Evolutionary conservation across 2,797 vertebrate genomes (phyloP), one percentile per base, ranked within the genome.

Genomic region (Gambelia wislizenii): DNA sequence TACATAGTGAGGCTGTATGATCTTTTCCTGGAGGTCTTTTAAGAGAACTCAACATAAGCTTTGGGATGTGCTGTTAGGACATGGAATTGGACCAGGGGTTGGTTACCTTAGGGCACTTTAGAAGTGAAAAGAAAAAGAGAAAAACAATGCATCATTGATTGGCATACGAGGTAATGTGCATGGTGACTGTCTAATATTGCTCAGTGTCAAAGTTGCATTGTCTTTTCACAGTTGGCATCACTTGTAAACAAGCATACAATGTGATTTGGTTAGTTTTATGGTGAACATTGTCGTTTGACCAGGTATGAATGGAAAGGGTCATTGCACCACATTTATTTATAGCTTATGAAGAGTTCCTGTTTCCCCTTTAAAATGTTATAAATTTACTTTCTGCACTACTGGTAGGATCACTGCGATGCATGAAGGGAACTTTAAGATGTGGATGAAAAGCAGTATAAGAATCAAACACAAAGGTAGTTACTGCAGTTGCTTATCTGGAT

Each of bases 301-400:
- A 90, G 91, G 82, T 36, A 91, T 87, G 30, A 47, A 77, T 87
- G 92, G n/a, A 0, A 89, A 92, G 93, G 83, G 3, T 47, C 85
- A 87, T 49, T 72, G 33, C 42, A 1, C 44, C 9, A 91, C 90
- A 87, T 89, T 91, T 93, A 90, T 87, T 92, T 84, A 85, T 90
- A 82, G 89, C 85, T 22, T 12, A 84, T 83, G 72, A 54, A 44
- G 39, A 77, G 77, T 72, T 33, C 52, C 30, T 52, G 59, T 67
- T 69, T 52, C 56, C 9, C 39, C 67, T 84, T 84, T 84, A 69
- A 69, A 84, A 56, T 84, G 64, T 81, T 81, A 6, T 3, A 9
- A 49, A 42, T 74, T 81, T 81, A 14, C 56, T 85, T 59, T 78
- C 49, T 89, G 13, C 8, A 39, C 49, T 89, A 39, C n/a, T 85